Percentiles rank a stretch among this genome's conserved stretches.
phyloP scores from a whole-genome alignment of 2,797 vertebrate species.

The Helarctos malayanus region DNA sequence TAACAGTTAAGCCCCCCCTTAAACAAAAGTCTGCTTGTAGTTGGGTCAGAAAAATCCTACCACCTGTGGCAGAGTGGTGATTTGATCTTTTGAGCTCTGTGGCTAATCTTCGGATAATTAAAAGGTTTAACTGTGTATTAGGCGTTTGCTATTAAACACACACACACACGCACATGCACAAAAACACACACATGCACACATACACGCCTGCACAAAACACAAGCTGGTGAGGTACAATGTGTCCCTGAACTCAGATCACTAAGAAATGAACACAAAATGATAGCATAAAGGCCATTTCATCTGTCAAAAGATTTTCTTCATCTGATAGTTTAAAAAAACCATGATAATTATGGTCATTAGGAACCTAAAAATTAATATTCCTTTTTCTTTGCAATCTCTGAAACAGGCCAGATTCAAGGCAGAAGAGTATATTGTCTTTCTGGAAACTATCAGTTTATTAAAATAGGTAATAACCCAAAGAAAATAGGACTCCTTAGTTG shows the following conservation, averaged over 20 bases:
- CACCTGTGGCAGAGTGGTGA: conserved; percentile 47
- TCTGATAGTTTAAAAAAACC: neutral
- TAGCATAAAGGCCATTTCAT: neutral
- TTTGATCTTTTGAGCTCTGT: conserved; percentile 71
- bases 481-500: neutral
- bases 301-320: conserved; percentile 27
- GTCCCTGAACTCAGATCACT: conserved; percentile 43
- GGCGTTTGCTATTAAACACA: neutral
- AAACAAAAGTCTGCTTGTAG: conserved; percentile 41
- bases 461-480: conserved; percentile 38
- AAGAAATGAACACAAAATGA: neutral
- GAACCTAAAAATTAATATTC: conserved; percentile 23
- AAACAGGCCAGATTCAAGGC: conserved; percentile 25
- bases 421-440: neutral
- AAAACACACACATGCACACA: neutral
- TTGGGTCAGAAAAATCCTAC: conserved; percentile 56
- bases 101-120: conserved; percentile 72
- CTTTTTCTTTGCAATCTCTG: conserved; percentile 46
- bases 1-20: conserved; percentile 45
- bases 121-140: conserved; percentile 64
- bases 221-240: conserved; percentile 40
- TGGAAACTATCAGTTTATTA: conserved; percentile 43
- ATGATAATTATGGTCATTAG: neutral
- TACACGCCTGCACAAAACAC: neutral
- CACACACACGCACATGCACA: neutral